Percentiles rank a stretch among this genome's conserved stretches.
Evolutionary conservation across 1,140 invertebrate genomes (phyloP).

Genomic region (Dreissena rostriformis): DNA sequence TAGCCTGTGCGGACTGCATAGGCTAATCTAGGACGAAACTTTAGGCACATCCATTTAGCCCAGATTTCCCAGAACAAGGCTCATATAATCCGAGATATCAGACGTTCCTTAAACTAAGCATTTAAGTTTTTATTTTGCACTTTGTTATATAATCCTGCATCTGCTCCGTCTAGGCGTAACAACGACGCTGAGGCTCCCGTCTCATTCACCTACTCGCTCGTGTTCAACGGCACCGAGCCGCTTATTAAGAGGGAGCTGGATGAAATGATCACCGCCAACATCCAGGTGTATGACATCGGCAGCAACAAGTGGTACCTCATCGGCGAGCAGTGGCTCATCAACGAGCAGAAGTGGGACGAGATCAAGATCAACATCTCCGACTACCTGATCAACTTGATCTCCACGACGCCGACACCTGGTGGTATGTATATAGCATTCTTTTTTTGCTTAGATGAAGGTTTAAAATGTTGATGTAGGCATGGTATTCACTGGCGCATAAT

Average conservation of each 20-base stretch:
- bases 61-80: no score
- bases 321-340: conserved; percentile 38
- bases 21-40: no score
- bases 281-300: conserved; percentile 20
- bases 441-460: no score
- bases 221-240: conserved; percentile 52
- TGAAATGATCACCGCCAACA: conserved; percentile 29
- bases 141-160: neutral
- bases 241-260: conserved; percentile 47
- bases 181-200: conserved; percentile 34
- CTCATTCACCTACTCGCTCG: conserved; percentile 42
- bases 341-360: conserved; percentile 43
- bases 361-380: conserved; percentile 52
- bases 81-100: no score
- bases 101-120: no score
- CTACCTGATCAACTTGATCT: conserved; percentile 39
- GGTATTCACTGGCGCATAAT: no score
- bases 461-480: no score
- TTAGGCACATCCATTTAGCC: no score
- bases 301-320: conserved; percentile 36
- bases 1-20: no score
- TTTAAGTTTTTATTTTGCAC: no score
- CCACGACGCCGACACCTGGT: conserved; percentile 18
- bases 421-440: conserved; percentile 3
- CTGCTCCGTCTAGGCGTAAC: conserved; percentile 35